A percentile compares a stretch with the other conserved stretches of the same genome.
Conservation (phyloP, 2,888 invertebrate genomes). For the Aphodius granarius region DNA sequence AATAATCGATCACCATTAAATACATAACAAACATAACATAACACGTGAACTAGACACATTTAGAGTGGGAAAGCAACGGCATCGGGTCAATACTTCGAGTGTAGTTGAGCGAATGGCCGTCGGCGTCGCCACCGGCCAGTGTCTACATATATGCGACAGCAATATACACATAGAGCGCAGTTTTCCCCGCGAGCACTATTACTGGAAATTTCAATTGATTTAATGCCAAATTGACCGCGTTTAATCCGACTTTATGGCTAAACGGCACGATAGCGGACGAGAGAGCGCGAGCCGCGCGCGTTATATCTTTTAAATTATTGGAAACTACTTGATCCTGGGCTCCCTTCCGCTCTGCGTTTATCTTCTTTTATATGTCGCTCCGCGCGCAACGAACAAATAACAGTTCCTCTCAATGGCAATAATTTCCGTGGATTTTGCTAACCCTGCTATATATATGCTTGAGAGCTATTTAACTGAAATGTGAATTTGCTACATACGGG, state of each 20-base stretch:
- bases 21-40: background rate
- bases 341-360: background rate
- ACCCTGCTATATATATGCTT: background rate
- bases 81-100: constrained; percentile 45
- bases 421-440: background rate
- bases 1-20: background rate
- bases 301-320: constrained; percentile 3
- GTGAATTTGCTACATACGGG: background rate
- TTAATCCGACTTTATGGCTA: constrained; percentile 11
- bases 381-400: background rate
- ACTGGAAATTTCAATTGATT: constrained; percentile 13
- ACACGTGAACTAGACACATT: background rate
- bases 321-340: background rate
- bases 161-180: constrained; percentile 1
- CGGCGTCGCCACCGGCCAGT: constrained; percentile 42
- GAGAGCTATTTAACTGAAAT: background rate
- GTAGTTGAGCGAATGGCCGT: constrained; percentile 42
- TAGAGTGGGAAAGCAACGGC: constrained; percentile 14
- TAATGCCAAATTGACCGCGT: constrained; percentile 14
- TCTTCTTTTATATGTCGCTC: background rate
- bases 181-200: constrained; percentile 4
- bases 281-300: background rate
- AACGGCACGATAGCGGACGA: background rate
- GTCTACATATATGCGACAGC: background rate
- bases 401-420: background rate